phyloP scores from a whole-genome alignment of 2,113 vertebrate species.

The Chloropsis cyanopogon region DNA sequence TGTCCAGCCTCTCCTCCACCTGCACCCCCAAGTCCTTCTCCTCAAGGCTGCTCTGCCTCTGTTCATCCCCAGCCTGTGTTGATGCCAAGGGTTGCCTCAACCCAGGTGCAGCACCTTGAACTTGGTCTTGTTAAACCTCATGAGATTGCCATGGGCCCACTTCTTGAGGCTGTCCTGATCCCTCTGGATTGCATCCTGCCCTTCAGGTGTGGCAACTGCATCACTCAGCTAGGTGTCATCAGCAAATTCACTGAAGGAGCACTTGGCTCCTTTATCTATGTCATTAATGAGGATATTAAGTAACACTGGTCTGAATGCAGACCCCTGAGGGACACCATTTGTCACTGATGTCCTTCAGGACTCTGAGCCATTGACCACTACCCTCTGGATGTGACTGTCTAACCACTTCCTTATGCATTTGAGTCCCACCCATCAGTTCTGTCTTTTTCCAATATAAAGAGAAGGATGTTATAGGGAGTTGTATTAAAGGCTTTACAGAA shows the following conservation, averaged over 20 bases:
- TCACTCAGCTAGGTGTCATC: not conserved
- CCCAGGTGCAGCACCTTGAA: not conserved
- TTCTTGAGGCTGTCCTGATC: not conserved
- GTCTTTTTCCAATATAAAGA: not conserved
- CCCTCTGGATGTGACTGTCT: not conserved
- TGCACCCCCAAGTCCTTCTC: not conserved
- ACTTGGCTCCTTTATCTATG: not conserved
- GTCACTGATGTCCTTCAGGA: not conserved
- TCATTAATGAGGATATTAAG: not conserved
- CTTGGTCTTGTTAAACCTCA: not conserved
- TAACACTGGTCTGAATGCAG: not conserved
- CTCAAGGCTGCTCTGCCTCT: not conserved
- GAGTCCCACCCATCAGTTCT: not conserved
- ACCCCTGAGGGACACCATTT: not conserved
- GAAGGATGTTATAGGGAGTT: not conserved
- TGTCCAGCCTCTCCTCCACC: not conserved
- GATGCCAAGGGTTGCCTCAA: accelerated
- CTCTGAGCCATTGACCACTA: not conserved
- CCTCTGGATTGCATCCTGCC: not conserved
- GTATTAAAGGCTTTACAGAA: not conserved
- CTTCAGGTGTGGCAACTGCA: not conserved
- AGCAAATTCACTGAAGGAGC: not conserved
- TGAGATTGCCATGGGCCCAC: not conserved
- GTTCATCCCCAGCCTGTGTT: not conserved
- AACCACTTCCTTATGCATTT: not conserved